These are phyloP conservation scores for Apaloderma vittatum DNA, from an alignment of 2,113 vertebrate genomes.

Conservation along the genomic window DNA sequence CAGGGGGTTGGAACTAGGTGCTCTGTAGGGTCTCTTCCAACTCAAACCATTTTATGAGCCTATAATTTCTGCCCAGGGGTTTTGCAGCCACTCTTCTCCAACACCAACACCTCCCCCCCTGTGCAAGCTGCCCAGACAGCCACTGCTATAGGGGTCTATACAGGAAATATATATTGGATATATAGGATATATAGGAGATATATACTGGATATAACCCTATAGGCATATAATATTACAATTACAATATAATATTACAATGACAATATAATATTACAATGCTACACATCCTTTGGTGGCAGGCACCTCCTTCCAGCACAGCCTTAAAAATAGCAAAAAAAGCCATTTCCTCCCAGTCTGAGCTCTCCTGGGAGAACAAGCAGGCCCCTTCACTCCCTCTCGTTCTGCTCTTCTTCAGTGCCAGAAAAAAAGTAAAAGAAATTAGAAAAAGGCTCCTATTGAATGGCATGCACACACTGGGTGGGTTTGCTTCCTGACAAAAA, in stretches of 20 bases:
- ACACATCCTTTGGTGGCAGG: neutral
- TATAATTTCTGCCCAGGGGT: neutral
- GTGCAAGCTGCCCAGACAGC: neutral
- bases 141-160: neutral
- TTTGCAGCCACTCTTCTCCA: neutral
- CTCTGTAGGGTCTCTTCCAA: too few relatives aligned
- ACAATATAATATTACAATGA: too few relatives aligned
- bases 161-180: too few relatives aligned
- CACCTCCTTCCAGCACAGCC: neutral
- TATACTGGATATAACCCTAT: neutral
- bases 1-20: too few relatives aligned
- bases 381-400: neutral
- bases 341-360: conserved; percentile 29
- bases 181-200: too few relatives aligned
- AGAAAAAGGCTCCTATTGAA: conserved; percentile 57
- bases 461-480: conserved; percentile 62
- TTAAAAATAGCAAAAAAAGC: conserved; percentile 8
- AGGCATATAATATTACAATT: neutral
- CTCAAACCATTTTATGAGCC: too few relatives aligned
- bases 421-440: conserved; percentile 72
- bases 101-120: neutral
- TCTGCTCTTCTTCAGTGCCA: conserved; percentile 40
- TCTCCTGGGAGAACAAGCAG: neutral
- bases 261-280: neutral
- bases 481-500: conserved; percentile 79